A percentile compares a stretch with the other conserved stretches of the same genome.
These are phyloP conservation scores for Melinaea marsaeus DNA, from an alignment of 2,888 invertebrate species.

Conservation along the genomic window DNA sequence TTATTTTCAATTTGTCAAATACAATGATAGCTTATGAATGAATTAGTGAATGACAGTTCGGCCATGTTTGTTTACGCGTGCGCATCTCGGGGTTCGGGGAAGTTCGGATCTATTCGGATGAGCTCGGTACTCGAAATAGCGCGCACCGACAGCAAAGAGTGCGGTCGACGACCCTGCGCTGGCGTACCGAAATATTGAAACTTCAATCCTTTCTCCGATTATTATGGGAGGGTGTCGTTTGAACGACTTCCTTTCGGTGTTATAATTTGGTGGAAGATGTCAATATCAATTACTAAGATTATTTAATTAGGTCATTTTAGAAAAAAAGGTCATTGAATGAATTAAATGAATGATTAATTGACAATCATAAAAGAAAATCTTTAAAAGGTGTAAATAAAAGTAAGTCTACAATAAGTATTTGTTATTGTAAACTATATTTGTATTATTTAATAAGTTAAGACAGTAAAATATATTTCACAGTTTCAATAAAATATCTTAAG, in stretches of 20 bases:
- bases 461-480: no score
- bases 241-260: conserved; percentile 12
- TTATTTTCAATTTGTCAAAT: conserved; percentile 63
- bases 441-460: no score
- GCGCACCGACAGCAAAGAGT: conserved; percentile 65
- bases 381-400: neutral
- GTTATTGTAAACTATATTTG: no score
- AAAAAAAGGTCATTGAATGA: neutral
- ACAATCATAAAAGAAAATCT: neutral
- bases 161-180: conserved; percentile 72
- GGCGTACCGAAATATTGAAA: conserved; percentile 73
- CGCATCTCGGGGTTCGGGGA: conserved; percentile 58
- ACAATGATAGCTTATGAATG: conserved; percentile 73
- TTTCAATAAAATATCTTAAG: no score
- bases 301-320: neutral
- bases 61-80: conserved; percentile 75
- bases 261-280: conserved; percentile 26
- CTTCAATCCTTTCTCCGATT: conserved; percentile 49
- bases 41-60: conserved; percentile 75
- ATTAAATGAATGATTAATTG: no score
- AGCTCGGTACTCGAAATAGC: conserved; percentile 73
- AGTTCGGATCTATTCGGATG: conserved; percentile 57
- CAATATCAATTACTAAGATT: conserved; percentile 1
- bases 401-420: no score
- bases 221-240: conserved; percentile 26